Evolutionary conservation across 2,797 vertebrate species (phyloP).

Genomic region (Myripristis murdjan): DNA sequence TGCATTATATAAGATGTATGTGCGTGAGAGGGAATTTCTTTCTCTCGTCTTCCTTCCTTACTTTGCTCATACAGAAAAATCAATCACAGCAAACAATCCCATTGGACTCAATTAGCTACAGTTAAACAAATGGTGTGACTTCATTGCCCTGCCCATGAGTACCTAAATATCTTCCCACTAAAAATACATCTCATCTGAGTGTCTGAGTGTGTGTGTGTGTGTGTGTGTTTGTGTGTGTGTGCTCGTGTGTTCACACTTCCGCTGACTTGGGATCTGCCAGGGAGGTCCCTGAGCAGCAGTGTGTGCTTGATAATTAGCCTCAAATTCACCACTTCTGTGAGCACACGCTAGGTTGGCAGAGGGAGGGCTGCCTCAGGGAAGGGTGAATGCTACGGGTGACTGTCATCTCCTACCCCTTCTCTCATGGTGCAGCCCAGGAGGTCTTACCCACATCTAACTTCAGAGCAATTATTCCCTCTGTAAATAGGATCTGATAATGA

Average conservation of each 20-base stretch:
- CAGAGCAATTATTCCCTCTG: too few relatives aligned
- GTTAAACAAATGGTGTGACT: constrained; percentile 78
- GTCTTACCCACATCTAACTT: not conserved
- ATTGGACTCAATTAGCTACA: constrained; percentile 87
- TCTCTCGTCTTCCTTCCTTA: constrained; percentile 21
- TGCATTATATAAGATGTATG: constrained; percentile 20
- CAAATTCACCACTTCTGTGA: constrained; percentile 56
- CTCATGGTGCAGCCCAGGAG: not conserved
- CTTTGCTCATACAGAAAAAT: constrained; percentile 63
- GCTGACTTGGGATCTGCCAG: constrained; percentile 61
- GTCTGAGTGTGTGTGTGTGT: constrained; percentile 31
- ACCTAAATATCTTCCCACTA: constrained; percentile 42
- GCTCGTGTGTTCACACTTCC: constrained; percentile 39
- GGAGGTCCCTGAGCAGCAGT: constrained; percentile 54
- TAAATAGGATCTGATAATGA: too few relatives aligned
- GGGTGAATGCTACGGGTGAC: constrained; percentile 49
- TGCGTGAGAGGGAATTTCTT: constrained; percentile 7
- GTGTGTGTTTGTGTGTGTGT: constrained; percentile 17
- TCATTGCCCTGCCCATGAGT: constrained; percentile 61
- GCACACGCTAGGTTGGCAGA: constrained; percentile 40
- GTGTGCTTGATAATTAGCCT: constrained; percentile 70
- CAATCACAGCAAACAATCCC: constrained; percentile 77
- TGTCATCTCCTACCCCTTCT: constrained; percentile 31
- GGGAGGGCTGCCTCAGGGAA: constrained; percentile 46
- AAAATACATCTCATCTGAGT: constrained; percentile 42